Evolutionary conservation across 2,888 invertebrate species (phyloP).

Genomic region (Linyphia triangularis): DNA sequence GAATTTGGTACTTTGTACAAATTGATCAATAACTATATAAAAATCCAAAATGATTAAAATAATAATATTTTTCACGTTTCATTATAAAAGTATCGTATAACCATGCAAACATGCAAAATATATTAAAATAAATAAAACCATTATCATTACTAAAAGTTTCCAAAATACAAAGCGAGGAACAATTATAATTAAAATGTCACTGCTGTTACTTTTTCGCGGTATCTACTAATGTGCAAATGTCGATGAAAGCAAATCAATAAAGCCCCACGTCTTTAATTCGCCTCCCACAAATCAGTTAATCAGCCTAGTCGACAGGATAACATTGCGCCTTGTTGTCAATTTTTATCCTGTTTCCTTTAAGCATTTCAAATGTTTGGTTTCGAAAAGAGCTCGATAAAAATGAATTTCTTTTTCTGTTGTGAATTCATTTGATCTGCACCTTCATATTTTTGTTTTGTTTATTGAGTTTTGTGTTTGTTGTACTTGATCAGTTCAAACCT

Average conservation of each 20-base stretch:
- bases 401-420: constrained; percentile 58
- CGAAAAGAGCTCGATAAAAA: constrained; percentile 61
- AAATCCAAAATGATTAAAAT: no score
- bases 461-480: neutral
- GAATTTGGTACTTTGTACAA: no score
- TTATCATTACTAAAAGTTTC: no score
- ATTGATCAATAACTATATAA: no score
- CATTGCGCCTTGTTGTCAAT: neutral
- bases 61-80: no score
- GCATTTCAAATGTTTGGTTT: constrained; percentile 22
- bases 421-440: constrained; percentile 11
- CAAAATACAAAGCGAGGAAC: no score
- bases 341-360: neutral
- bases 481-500: neutral
- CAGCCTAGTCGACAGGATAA: neutral
- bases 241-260: neutral
- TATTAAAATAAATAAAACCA: no score
- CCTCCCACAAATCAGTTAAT: neutral
- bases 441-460: neutral
- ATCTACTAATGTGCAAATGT: no score
- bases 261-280: neutral
- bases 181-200: no score
- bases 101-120: no score
- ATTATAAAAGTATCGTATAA: no score
- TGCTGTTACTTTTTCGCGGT: no score